Evolutionary conservation across 2,113 vertebrate species (phyloP).

Genomic region (Eulemur rufifrons): DNA sequence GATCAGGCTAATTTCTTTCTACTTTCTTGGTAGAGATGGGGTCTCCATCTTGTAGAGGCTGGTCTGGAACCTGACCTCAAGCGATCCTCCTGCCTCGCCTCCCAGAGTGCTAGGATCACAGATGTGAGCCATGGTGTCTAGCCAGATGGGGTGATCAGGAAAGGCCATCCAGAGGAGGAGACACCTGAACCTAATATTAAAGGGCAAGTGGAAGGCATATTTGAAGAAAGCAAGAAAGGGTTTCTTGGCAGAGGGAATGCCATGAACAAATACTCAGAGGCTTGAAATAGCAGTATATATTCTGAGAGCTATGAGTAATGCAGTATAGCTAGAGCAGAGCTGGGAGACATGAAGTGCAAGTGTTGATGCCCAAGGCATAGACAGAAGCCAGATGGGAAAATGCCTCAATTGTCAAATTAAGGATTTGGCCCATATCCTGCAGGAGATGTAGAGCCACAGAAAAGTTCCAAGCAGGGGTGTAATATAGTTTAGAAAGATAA

Average conservation of each 20-base stretch:
- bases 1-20: neutral
- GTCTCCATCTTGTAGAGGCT: too few relatives aligned
- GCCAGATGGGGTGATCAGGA: neutral
- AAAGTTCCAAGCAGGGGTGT: neutral
- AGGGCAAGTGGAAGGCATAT: neutral
- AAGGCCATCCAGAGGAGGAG: neutral
- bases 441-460: neutral
- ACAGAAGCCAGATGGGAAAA: neutral
- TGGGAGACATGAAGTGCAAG: neutral
- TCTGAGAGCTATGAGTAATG: neutral
- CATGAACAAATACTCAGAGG: neutral
- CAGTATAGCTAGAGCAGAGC: neutral
- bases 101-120: too few relatives aligned
- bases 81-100: too few relatives aligned
- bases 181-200: neutral
- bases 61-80: too few relatives aligned
- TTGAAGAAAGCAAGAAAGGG: neutral
- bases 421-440: neutral
- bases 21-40: too few relatives aligned
- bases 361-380: neutral
- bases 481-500: slow-evolving; percentile 6
- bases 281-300: neutral
- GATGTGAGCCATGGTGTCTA: too few relatives aligned
- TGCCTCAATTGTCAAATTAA: neutral
- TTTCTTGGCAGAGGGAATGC: slow-evolving; percentile 9